These are phyloP conservation scores for Zaprionus ghesquierei DNA, from an alignment of 1,140 invertebrate species.

Conservation along the genomic window DNA sequence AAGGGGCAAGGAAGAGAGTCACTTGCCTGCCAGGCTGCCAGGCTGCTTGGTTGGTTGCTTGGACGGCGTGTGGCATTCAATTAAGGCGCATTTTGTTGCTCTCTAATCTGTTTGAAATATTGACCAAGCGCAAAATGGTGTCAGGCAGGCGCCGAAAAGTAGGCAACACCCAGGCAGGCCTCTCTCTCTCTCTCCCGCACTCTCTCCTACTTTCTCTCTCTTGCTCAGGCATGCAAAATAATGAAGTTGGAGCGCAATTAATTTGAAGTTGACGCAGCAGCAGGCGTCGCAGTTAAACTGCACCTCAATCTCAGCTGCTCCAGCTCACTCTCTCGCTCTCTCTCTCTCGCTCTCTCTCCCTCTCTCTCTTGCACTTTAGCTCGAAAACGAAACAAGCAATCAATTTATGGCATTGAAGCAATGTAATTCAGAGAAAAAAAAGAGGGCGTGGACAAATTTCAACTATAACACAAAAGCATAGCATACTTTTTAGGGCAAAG, in stretches of 20 bases:
- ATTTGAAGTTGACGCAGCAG: slow-evolving; percentile 59
- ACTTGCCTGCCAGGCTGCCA: too few species aligned
- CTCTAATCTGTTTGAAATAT: slow-evolving; percentile 79
- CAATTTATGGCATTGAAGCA: too few species aligned
- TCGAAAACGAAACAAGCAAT: too few species aligned
- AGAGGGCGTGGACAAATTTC: too few species aligned
- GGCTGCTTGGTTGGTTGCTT: not conserved
- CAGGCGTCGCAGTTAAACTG: not conserved
- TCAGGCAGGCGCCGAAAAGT: slow-evolving; percentile 51
- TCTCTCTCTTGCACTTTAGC: not conserved
- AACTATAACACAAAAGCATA: too few species aligned
- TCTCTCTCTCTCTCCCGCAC: not conserved
- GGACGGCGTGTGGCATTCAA: slow-evolving; percentile 62
- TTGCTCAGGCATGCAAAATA: slow-evolving; percentile 75
- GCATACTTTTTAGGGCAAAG: too few species aligned
- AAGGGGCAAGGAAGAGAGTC: not conserved
- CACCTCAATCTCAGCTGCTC: slow-evolving; percentile 11
- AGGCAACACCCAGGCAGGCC: slow-evolving; percentile 1
- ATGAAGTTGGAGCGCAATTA: slow-evolving; percentile 77
- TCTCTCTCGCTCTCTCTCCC: not conserved
- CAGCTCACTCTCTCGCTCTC: not conserved
- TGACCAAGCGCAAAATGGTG: slow-evolving; percentile 77
- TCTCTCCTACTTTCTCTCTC: slow-evolving; percentile 1
- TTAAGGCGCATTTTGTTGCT: slow-evolving; percentile 72
- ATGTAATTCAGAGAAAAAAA: too few species aligned